A percentile compares a stretch with the other conserved stretches of the same genome.
Conservation (phyloP, 2,888 invertebrate species). For the Pandemis corylana region DNA sequence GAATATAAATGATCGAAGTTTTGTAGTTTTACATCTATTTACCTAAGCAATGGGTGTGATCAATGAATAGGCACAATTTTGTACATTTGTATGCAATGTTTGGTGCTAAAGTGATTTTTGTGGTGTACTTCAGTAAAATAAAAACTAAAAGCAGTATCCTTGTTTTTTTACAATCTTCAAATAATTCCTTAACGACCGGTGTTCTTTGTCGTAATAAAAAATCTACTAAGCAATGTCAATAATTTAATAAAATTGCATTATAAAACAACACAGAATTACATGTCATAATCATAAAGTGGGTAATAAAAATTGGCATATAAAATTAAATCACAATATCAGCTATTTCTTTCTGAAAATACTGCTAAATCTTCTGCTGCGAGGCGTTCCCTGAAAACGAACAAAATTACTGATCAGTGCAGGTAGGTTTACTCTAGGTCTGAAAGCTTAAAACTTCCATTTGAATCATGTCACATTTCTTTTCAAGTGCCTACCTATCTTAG, state of each 20-base stretch:
- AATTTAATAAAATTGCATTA: conserved; percentile 45
- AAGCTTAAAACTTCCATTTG: too few species aligned
- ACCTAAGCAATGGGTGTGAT: conserved; percentile 46
- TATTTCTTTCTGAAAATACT: conserved; percentile 79
- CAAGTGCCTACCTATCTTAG: too few species aligned
- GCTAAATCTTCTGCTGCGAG: conserved; percentile 78
- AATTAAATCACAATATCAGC: conserved; percentile 17
- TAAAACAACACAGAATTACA: conserved; percentile 35
- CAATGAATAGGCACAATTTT: conserved; percentile 77
- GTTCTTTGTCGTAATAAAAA: conserved; percentile 16
- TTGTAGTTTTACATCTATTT: conserved; percentile 41
- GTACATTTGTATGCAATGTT: conserved; percentile 83
- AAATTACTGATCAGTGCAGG: neutral
- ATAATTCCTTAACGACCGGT: neutral
- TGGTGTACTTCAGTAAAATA: conserved; percentile 75
- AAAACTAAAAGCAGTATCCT: conserved; percentile 49
- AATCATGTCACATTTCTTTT: too few species aligned
- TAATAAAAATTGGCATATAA: conserved; percentile 8
- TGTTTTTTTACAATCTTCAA: conserved; percentile 26
- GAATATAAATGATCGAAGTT: neutral
- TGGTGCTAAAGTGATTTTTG: conserved; percentile 81
- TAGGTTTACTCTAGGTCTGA: too few species aligned
- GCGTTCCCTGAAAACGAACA: conserved; percentile 76
- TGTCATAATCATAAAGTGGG: neutral
- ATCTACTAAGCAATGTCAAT: conserved; percentile 45